These are phyloP conservation scores for Candidula unifasciata DNA, from an alignment of 2,888 invertebrate species.

Conservation along the genomic window DNA sequence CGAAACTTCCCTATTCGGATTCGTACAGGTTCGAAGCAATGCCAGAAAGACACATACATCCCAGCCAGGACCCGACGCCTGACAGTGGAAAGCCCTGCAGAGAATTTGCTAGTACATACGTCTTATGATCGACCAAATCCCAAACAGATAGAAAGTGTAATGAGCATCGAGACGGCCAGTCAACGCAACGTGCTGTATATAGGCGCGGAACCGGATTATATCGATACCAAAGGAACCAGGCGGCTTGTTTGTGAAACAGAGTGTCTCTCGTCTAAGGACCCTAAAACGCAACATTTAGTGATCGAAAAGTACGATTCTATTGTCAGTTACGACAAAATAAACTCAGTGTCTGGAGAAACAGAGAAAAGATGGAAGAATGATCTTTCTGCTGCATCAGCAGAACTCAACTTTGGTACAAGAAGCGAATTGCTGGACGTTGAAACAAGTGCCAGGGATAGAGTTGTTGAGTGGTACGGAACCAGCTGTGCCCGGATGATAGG, in stretches of 20 bases:
- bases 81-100: constrained; percentile 33
- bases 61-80: constrained; percentile 21
- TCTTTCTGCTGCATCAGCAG: no score
- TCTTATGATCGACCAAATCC: constrained; percentile 36
- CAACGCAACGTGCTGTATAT: constrained; percentile 4
- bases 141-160: neutral
- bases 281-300: constrained; percentile 2
- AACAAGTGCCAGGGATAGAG: neutral
- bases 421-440: neutral
- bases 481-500: constrained; percentile 14
- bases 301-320: neutral
- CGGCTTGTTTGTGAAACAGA: constrained; percentile 41
- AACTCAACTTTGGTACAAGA: neutral
- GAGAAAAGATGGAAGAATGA: neutral
- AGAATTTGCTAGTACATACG: constrained; percentile 33
- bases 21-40: neutral
- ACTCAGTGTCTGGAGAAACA: neutral
- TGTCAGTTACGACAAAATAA: neutral
- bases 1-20: constrained; percentile 28
- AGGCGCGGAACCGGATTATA: neutral
- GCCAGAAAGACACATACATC: neutral
- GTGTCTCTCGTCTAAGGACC: constrained; percentile 31
- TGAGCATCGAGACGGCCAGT: neutral
- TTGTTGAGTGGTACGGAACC: neutral
- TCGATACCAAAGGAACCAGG: constrained; percentile 19